Percentiles rank a stretch among this genome's conserved stretches.
Evolutionary conservation across 2,113 vertebrate genomes (phyloP).

Genomic region (Pachycephala philippinensis): DNA sequence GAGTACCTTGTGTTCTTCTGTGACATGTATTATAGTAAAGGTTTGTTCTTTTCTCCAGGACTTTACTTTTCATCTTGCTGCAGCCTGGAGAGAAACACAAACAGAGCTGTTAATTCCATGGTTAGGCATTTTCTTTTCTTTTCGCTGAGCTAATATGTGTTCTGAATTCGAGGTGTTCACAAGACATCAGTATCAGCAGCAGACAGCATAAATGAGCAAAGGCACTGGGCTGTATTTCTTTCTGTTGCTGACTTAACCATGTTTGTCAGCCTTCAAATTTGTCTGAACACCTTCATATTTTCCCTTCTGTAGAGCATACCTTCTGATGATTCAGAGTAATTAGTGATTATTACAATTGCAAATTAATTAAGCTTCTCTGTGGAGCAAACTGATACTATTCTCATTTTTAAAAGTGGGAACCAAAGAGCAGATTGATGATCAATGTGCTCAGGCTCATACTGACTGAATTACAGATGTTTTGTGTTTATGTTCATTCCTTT

Average conservation of each 20-base stretch:
- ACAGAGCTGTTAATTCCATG: background rate
- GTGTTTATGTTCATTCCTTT: background rate
- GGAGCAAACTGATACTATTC: background rate
- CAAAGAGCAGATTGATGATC: background rate
- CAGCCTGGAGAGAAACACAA: background rate
- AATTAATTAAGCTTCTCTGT: background rate
- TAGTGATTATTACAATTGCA: background rate
- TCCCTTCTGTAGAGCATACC: background rate
- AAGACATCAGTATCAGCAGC: background rate
- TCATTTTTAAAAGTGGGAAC: background rate
- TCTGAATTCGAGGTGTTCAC: background rate
- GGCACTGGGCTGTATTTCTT: background rate
- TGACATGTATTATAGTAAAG: background rate
- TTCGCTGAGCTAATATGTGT: background rate
- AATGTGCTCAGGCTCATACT: background rate
- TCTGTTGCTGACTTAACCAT: background rate
- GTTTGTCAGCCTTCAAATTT: background rate
- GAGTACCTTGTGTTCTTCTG: constrained; percentile 10
- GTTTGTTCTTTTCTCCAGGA: background rate
- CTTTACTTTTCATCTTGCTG: background rate
- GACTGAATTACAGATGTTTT: background rate
- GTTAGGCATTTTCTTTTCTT: background rate
- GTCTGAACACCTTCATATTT: background rate
- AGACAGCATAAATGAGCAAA: background rate
- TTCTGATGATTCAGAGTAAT: background rate